Conservation (phyloP, 92 coral and sea anemone species). For the Zoanthus sansibaricus region DNA sequence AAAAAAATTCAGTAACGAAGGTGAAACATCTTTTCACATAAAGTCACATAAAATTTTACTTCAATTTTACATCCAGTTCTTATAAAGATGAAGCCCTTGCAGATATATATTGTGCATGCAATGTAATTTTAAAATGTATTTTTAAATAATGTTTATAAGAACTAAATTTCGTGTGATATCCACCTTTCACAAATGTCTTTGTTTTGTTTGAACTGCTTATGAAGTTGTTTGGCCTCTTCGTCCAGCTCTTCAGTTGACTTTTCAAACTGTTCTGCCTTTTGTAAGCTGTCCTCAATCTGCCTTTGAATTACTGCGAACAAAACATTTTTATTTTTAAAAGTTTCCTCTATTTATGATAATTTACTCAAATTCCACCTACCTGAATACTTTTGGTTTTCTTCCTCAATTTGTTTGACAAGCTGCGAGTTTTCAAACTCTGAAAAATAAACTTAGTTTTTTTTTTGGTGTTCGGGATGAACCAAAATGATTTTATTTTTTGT, state of each 20-base stretch:
- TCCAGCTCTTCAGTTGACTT: slow-evolving; percentile 78
- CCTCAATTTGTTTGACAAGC: slow-evolving; percentile 81
- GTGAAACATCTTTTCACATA: too few relatives aligned
- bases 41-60: too few relatives aligned
- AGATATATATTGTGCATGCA: too few relatives aligned
- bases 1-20: too few relatives aligned
- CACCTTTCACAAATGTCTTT: slow-evolving; percentile 94
- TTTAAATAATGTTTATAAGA: background rate
- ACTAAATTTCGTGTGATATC: background rate
- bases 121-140: too few relatives aligned
- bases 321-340: background rate
- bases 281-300: slow-evolving; percentile 69
- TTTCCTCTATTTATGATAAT: background rate
- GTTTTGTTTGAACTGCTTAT: slow-evolving; percentile 88
- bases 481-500: background rate
- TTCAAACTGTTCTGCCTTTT: slow-evolving; percentile 74
- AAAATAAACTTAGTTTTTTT: background rate
- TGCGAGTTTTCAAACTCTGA: slow-evolving; percentile 94
- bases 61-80: too few relatives aligned
- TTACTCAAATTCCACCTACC: slow-evolving; percentile 59
- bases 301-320: slow-evolving; percentile 71
- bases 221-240: slow-evolving; percentile 88
- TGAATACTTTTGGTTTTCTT: slow-evolving; percentile 78
- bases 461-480: background rate
- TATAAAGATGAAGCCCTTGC: too few relatives aligned